phyloP scores from a whole-genome alignment of 2,888 invertebrate genomes.

The Drosophila nr. medialis region DNA sequence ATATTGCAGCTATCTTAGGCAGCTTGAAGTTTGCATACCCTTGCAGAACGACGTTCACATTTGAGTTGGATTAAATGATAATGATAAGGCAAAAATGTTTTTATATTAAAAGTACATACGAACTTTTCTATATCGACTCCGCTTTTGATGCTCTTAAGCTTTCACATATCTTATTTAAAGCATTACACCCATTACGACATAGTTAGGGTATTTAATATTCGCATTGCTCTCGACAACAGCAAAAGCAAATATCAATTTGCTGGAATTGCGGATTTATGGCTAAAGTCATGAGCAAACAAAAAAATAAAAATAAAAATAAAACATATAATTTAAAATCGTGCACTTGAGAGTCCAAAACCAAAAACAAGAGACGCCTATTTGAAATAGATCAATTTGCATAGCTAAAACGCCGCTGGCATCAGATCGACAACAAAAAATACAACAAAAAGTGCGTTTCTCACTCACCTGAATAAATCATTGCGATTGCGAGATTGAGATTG shows the following conservation, averaged over 20 bases:
- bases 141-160: background rate
- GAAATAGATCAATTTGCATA: slow-evolving; percentile 60
- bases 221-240: slow-evolving; percentile 6
- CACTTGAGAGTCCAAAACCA: slow-evolving; percentile 40
- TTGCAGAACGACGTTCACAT: background rate
- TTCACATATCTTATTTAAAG: background rate
- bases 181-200: background rate
- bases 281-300: slow-evolving; percentile 36
- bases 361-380: slow-evolving; percentile 32
- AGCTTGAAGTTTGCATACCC: background rate
- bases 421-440: background rate
- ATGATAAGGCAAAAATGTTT: background rate
- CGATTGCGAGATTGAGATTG: slow-evolving; percentile 44
- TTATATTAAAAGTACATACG: background rate
- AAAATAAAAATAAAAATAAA: slow-evolving; percentile 1
- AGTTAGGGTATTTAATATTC: background rate
- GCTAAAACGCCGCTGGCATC: slow-evolving; percentile 50
- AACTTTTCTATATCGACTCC: fast-evolving
- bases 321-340: slow-evolving; percentile 43
- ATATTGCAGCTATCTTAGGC: background rate
- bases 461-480: slow-evolving; percentile 79
- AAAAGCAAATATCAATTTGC: slow-evolving; percentile 57
- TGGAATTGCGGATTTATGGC: slow-evolving; percentile 55
- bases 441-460: slow-evolving; percentile 52
- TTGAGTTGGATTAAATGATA: too few species aligned